Conservation (phyloP, 2,888 invertebrate species). For the Drosophila putrida region DNA sequence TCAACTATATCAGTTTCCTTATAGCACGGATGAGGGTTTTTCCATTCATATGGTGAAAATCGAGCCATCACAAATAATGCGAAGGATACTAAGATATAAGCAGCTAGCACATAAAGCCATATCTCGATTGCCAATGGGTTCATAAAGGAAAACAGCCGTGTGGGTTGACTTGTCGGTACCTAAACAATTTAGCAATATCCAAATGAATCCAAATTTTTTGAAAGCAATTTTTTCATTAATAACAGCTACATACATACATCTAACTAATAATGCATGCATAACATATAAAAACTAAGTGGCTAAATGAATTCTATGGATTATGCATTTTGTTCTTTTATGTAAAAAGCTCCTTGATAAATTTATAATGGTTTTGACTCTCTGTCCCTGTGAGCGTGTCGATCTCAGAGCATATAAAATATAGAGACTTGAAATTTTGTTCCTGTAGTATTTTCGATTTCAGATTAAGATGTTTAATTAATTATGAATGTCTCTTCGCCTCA, state of each 20-base stretch:
- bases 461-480: no score
- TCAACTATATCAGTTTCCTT: constrained; percentile 94
- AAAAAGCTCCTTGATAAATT: no score
- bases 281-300: neutral
- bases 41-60: constrained; percentile 98
- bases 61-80: constrained; percentile 98
- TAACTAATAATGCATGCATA: neutral
- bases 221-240: no score
- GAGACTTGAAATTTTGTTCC: no score
- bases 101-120: constrained; percentile 97
- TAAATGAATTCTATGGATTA: no score
- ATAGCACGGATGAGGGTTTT: constrained; percentile 92
- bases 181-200: constrained; percentile 83
- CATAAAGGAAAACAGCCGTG: constrained; percentile 96
- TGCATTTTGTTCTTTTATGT: no score
- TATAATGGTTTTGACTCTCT: no score
- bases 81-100: constrained; percentile 96
- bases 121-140: constrained; percentile 98
- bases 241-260: no score
- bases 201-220: constrained; percentile 3
- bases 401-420: no score
- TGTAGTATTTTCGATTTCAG: no score
- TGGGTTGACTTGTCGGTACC: constrained; percentile 96
- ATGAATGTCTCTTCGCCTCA: no score
- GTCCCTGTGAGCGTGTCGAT: no score